Conservation (phyloP, 2,113 vertebrate genomes). For the Hippocampus comes region DNA sequence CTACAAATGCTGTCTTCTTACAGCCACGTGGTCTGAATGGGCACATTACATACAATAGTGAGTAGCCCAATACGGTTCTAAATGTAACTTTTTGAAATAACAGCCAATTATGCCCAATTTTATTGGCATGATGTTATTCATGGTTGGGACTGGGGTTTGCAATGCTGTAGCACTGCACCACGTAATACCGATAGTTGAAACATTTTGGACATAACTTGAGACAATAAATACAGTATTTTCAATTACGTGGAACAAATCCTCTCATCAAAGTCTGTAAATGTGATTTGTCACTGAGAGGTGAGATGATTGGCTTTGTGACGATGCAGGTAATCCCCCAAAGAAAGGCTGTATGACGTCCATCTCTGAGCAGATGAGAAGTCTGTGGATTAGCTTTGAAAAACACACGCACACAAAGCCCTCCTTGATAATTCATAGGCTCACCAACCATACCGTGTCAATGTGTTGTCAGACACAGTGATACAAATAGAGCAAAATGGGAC, state of each 20-base stretch:
- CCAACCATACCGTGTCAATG: background rate
- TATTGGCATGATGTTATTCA: too few species aligned
- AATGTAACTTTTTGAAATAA: too few species aligned
- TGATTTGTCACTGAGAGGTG: conserved; percentile 1
- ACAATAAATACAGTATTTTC: background rate
- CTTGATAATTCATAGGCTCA: background rate
- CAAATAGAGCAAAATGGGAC: background rate
- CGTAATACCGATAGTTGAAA: background rate
- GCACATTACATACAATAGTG: too few species aligned
- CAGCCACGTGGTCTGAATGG: too few species aligned
- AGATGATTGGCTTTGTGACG: conserved; percentile 39
- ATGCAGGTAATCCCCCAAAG: conserved; percentile 49
- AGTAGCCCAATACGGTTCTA: too few species aligned
- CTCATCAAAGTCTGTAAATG: background rate
- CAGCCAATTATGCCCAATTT: too few species aligned
- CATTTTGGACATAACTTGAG: background rate
- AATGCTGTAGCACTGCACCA: too few species aligned
- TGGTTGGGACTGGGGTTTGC: too few species aligned
- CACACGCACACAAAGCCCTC: conserved; percentile 1
- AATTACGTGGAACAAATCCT: background rate
- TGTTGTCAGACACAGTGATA: background rate
- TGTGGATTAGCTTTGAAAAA: conserved; percentile 52
- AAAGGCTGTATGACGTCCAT: conserved; percentile 40
- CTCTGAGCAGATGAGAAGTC: conserved; percentile 58
- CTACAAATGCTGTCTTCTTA: too few species aligned